phyloP scores from a whole-genome alignment of 2,113 vertebrate genomes.

The Scalopus aquaticus region DNA sequence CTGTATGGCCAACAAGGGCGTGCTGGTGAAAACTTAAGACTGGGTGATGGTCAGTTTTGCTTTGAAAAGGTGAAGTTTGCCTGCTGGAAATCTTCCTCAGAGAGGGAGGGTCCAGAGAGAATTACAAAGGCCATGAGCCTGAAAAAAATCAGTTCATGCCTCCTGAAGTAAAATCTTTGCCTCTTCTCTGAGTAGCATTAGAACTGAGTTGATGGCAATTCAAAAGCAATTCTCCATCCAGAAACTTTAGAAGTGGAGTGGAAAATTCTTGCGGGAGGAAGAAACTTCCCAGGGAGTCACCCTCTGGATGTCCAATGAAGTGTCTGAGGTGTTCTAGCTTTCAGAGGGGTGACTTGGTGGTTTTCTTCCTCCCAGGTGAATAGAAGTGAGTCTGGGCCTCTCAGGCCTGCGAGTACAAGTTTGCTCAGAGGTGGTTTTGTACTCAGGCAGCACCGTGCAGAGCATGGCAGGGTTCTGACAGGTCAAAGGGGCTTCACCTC shows the following conservation, averaged over 20 bases:
- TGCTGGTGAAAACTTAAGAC: constrained; percentile 52
- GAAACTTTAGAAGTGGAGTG: neutral
- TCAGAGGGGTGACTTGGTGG: neutral
- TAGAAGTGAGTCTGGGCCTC: neutral
- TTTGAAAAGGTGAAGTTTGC: constrained; percentile 61
- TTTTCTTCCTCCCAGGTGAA: neutral
- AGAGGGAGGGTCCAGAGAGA: neutral
- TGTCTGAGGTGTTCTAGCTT: neutral
- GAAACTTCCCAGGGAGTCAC: neutral
- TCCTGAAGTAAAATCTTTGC: neutral
- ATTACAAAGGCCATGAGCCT: too few species aligned
- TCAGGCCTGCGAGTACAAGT: too few species aligned
- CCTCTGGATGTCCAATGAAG: neutral
- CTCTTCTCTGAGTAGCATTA: neutral
- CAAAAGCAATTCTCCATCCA: neutral
- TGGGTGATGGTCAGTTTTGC: constrained; percentile 63
- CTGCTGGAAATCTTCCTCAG: constrained; percentile 45
- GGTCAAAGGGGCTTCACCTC: neutral
- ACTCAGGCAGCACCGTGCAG: neutral
- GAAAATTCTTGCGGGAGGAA: neutral
- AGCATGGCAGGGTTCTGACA: neutral
- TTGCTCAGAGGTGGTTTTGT: neutral
- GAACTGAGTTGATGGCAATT: neutral
- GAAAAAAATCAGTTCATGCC: neutral
- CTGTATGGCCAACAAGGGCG: neutral